phyloP scores from a whole-genome alignment of 2,888 invertebrate genomes.

The Drosophila peninsularis region DNA sequence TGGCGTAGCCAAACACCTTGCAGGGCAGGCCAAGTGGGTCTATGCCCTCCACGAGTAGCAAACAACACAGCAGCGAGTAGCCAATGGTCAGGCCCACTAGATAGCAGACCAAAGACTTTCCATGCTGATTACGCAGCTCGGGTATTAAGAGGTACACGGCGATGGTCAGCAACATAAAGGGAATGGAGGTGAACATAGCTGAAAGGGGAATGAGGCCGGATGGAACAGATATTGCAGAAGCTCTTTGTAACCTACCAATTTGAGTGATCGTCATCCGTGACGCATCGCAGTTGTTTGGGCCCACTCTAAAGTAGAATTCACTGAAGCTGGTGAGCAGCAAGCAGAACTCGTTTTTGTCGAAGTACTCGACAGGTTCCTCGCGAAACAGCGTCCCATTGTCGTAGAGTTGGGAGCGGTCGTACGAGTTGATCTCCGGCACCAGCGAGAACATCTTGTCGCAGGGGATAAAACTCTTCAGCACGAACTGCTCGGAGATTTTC shows the following conservation, averaged over 20 bases:
- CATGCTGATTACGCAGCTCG: constrained; percentile 90
- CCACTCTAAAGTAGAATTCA: constrained; percentile 63
- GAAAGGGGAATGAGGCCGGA: constrained; percentile 31
- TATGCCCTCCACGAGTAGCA: constrained; percentile 52
- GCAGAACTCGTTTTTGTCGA: constrained; percentile 80
- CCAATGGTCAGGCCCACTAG: constrained; percentile 88
- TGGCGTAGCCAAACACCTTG: constrained; percentile 86
- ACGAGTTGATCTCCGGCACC: constrained; percentile 50
- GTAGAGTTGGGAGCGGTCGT: constrained; percentile 68
- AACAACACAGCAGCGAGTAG: constrained; percentile 86
- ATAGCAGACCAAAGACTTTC: constrained; percentile 91
- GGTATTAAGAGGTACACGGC: constrained; percentile 90
- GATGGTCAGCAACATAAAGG: constrained; percentile 90
- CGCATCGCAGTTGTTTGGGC: constrained; percentile 80
- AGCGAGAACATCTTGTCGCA: constrained; percentile 70
- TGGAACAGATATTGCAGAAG: too few relatives aligned
- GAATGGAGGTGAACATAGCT: constrained; percentile 90
- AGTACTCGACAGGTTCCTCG: constrained; percentile 22
- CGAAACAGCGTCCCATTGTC: constrained; percentile 81
- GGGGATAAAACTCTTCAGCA: constrained; percentile 68
- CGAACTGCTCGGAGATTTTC: constrained; percentile 66
- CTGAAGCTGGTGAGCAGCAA: constrained; percentile 66
- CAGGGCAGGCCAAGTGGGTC: constrained; percentile 58
- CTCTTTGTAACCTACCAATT: constrained; percentile 77
- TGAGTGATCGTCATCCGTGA: constrained; percentile 74